Base-by-base conservation (phyloP, 2,797 vertebrate species). In the Pangasius krempfi region DNA sequence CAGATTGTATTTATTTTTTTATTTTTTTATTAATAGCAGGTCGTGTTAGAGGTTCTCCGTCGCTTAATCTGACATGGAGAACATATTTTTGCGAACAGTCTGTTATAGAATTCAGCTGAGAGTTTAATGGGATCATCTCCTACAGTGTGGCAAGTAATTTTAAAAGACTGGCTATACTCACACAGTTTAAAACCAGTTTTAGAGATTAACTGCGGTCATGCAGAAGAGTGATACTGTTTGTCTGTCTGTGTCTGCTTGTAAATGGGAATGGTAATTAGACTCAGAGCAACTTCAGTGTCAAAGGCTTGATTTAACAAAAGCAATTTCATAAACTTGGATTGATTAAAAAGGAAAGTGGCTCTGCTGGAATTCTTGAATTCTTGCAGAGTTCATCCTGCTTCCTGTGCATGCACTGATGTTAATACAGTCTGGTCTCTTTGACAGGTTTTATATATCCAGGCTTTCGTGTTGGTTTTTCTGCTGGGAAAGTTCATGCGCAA, bases 401-500 rank as follows among this genome's bases (percentile, higher is more conserved):
- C 18, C 37, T 79, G 10, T 79, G 60, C 25, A 52, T 47, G 9
- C 10, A 16, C 37, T 30, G 40, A 40, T 70, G 68, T 72, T 50
- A 44, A 54, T 47, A 33, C 18, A 1, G 27, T 22, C 27, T 86
- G 78, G 14, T 76, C 50, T 89, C 44, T 86, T 56, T 50, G 0
- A 27, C 93, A 99, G 98, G 98, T 99, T 81, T 92, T 99, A 88
- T 99, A 99, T 93, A 98, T 99, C 92, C 98, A 99, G 91, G 98
- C 98, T 1, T 99, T 99, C 18, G 98, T 99, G 44, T 90, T 99
- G 91, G 98, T 99, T 66, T 99, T 99, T 91, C 95, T 99, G 14
- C 88, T 99, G 94, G 98, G 98, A 33, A 99, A 99, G 92, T 97
- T 98, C 92, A 99, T 99, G 98, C 97, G 98, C 33, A 99, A 99